Percentiles rank a stretch among this genome's conserved stretches.
phyloP scores from a whole-genome alignment of 2,797 vertebrate species.

The Sciurus carolinensis region DNA sequence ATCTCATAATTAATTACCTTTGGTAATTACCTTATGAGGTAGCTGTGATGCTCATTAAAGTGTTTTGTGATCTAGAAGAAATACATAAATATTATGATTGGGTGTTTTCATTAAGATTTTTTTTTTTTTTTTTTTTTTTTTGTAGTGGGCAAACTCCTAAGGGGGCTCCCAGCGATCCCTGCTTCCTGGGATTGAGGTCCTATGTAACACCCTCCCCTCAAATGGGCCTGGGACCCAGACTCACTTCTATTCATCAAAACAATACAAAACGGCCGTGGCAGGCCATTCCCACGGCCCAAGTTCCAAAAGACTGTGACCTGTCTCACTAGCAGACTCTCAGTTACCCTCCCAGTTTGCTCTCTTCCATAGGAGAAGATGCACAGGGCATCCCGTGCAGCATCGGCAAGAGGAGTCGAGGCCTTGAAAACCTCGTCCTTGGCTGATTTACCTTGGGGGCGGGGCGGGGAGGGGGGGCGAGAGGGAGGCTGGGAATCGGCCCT shows the following conservation, averaged over 20 bases:
- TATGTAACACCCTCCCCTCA: neutral
- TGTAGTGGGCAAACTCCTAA: neutral
- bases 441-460: conserved; percentile 47
- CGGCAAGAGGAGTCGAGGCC: neutral
- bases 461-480: conserved; percentile 22
- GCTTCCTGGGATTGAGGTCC: neutral
- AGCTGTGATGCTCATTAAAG: neutral
- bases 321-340: neutral
- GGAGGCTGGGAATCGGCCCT: conserved; percentile 20
- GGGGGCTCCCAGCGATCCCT: neutral
- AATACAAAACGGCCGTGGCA: neutral
- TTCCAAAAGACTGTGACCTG: neutral
- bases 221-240: neutral
- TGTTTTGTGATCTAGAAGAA: neutral
- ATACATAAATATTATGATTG: neutral
- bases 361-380: neutral
- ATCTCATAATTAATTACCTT: neutral
- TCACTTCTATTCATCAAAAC: neutral
- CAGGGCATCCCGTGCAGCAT: neutral
- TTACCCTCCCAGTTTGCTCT: neutral
- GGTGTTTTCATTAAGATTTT: neutral
- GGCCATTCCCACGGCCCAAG: neutral
- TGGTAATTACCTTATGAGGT: neutral
- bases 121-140: conserved; percentile 25
- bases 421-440: neutral